Evolutionary conservation across 2,888 invertebrate species (phyloP).

Genomic region (Drymonia ruficornis): DNA sequence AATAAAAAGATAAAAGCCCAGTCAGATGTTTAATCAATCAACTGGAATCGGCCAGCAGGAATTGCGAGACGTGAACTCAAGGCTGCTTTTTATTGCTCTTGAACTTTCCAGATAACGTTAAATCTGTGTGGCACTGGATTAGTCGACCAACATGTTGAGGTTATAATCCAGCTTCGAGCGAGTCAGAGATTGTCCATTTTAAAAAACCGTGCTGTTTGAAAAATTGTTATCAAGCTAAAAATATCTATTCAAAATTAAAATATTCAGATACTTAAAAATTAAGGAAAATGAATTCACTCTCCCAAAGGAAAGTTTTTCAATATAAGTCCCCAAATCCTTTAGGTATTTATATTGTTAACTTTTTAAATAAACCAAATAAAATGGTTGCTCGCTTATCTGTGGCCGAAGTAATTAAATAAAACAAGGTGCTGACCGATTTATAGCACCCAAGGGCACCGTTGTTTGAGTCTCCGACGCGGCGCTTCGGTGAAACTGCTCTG

Average conservation of each 20-base stretch:
- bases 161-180: not conserved
- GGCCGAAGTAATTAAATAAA: conserved; percentile 60
- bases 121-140: not conserved
- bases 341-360: conserved; percentile 25
- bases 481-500: conserved; percentile 15
- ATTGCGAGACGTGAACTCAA: not conserved
- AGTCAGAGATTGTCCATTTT: too few relatives aligned
- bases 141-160: not conserved
- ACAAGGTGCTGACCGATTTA: conserved; percentile 61
- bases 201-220: too few relatives aligned
- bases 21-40: conserved; percentile 7
- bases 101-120: not conserved
- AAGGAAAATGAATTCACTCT: not conserved
- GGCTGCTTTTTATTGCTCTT: not conserved
- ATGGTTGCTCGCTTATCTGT: conserved; percentile 42
- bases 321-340: conserved; percentile 9
- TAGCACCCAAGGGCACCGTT: conserved; percentile 35
- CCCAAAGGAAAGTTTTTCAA: not conserved
- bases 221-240: too few relatives aligned
- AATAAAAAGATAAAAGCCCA: conserved; percentile 2
- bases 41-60: not conserved
- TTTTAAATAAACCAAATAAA: conserved; percentile 22
- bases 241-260: too few relatives aligned
- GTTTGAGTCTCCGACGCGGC: conserved; percentile 21
- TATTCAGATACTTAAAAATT: too few relatives aligned